Evolutionary conservation across 2,113 vertebrate genomes (phyloP), one percentile per base, ranked within the genome.

Genomic region (Tachysurus vachellii): DNA sequence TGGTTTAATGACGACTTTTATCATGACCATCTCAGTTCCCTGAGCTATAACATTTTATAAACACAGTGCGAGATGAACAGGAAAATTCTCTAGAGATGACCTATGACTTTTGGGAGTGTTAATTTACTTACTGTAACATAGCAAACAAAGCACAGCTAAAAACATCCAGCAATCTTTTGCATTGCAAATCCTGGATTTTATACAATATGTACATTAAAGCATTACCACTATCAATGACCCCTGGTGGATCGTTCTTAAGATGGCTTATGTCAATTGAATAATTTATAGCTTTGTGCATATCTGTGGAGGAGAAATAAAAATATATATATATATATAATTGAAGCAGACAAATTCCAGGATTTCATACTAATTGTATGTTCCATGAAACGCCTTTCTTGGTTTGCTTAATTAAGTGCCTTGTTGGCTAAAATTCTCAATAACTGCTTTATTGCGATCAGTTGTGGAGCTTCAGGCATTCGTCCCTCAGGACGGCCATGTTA

Each of bases 401-500:
- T 26, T 76, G 12, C 44, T n/a, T 76, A 50, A 50, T 76, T 26
- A n/a, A 47, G 23, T 75, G 19, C 44, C 44, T 19, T 73, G 50
- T 50, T n/a, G 47, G 47, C 44, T 17, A 10, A n/a, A 79, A 54
- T 53, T 53, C 47, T 76, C 75, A 54, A 79, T 50, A 50, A 56
- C 50, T 5, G 23, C 54, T 71, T 85, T 80, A 3, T 26, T 86
- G 80, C 23, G 26, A 53, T n/a, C 11, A 1, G 13, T 61, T 54
- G 77, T 81, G 54, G 56, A 36, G 62, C 44, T 53, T 56, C 53
- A 82, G 80, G 64, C 71, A n/a, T 88, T 86, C 71, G 77, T 92
- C 89, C 89, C 87, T 90, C 89, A 85, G 88, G 90, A 73, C 44
- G 59, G 59, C 91, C 89, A 89, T 92, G 93, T 94, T 93, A 95